Evolutionary conservation across 2,113 vertebrate genomes (phyloP).

Genomic region (Carassius gibelio): DNA sequence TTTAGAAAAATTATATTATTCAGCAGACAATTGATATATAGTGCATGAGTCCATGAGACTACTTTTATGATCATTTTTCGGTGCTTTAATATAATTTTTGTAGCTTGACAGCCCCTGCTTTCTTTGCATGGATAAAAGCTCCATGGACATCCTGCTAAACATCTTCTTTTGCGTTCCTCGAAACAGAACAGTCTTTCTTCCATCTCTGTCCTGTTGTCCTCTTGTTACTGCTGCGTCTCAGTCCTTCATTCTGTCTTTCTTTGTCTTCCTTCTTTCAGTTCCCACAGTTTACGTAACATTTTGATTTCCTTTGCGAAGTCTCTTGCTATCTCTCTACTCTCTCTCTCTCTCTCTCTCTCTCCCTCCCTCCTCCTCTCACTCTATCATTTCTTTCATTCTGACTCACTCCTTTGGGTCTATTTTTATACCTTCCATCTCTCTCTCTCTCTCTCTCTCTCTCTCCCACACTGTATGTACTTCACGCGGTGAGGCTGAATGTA

Average conservation of each 20-base stretch:
- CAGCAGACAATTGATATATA: no score
- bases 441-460: conserved; percentile 14
- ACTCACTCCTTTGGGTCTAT: conserved; percentile 78
- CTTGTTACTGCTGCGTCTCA: background rate
- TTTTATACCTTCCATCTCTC: conserved; percentile 65
- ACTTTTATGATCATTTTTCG: background rate
- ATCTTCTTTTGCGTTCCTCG: no score
- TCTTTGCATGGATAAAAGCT: no score
- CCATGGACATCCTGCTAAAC: no score
- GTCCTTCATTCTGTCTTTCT: conserved; percentile 28
- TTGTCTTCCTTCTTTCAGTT: conserved; percentile 51
- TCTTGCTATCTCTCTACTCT: conserved; percentile 44
- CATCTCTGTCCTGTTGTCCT: background rate
- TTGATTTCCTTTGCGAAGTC: conserved; percentile 68
- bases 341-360: conserved; percentile 44
- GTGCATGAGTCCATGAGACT: background rate
- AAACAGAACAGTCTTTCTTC: background rate
- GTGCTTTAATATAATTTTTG: no score
- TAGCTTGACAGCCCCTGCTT: no score
- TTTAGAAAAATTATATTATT: no score
- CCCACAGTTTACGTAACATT: conserved; percentile 69
- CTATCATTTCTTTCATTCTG: conserved; percentile 71
- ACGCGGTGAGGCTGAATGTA: conserved; percentile 66
- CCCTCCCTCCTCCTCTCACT: conserved; percentile 59
- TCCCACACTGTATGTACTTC: conserved; percentile 64